Evolutionary conservation across 2,797 vertebrate genomes (phyloP), one percentile per base, ranked within the genome.

Genomic region (Gallinago solitaria): DNA sequence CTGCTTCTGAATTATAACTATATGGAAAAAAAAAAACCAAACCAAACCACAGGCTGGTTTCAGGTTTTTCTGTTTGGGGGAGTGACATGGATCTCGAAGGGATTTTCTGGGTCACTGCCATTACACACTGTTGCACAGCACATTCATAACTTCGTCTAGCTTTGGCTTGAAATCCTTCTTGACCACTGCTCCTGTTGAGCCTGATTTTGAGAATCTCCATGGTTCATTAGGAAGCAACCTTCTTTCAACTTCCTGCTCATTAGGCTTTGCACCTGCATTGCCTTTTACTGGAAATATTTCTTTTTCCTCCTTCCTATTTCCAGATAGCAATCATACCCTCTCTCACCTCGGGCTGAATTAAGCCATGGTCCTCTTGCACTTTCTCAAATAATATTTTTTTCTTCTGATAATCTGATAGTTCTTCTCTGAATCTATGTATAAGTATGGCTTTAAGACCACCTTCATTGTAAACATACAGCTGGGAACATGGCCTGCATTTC

Each of bases 81-180:
- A 70, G 20, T 41, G 82, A 77, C 39, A 12, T 28, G 35, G 64
- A 63, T 79, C 63, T 92, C 53, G 77, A 89, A 70, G 45, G 89
- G 85, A 77, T 91, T 95, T 95, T 92, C 47, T 93, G 91, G 67
- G 71, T 95, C 91, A 74, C 51, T 93, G 93, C 56, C 6, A 6
- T 67, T 80, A 7, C 21, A 51, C 43, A 19, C 63, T 77, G 45
- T 61, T 92, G 45, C 68, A 65, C 63, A 73, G 89, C 81, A 63
- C 2, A 9, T 68, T 82, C n/a, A 14, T 69, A 89, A 76, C 67
- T 93, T 74, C 41, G n/a, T 50, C 56, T 86, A 1, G 11, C 61
- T 87, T 71, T 4, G 4, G 59, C 73, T 54, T 90, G 81, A 92
- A 93, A 94, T 21, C 67, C n/a, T 76, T 65, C 54, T 84, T 33